These are phyloP conservation scores for Calliphora vicina DNA, from an alignment of 1,140 invertebrate species.

Conservation along the genomic window DNA sequence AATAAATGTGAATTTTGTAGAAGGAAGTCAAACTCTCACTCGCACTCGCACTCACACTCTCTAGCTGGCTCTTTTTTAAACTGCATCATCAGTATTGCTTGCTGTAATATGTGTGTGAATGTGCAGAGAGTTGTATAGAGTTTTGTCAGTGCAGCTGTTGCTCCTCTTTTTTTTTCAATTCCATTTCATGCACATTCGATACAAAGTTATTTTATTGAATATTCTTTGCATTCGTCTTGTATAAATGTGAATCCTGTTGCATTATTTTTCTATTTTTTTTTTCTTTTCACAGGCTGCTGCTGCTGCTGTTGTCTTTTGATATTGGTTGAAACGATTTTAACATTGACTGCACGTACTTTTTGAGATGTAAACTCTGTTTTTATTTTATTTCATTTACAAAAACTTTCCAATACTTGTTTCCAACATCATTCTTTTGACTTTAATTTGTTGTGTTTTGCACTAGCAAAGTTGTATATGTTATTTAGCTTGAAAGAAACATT, in stretches of 20 bases:
- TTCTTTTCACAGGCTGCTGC: background rate
- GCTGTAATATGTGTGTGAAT: too few species aligned
- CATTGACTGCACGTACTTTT: slow-evolving; percentile 28
- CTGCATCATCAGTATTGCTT: too few species aligned
- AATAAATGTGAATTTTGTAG: background rate
- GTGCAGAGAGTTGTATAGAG: background rate
- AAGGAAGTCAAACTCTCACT: too few species aligned
- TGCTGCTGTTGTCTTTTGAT: background rate
- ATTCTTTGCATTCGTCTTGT: background rate
- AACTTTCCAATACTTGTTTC: background rate
- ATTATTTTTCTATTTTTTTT: background rate
- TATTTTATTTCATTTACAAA: background rate
- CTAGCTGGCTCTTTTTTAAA: too few species aligned
- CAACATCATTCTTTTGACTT: too few species aligned
- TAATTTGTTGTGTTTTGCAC: too few species aligned
- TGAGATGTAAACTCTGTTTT: slow-evolving; percentile 27
- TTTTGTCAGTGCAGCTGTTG: slow-evolving; percentile 23
- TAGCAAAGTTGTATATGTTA: too few species aligned
- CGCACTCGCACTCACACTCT: too few species aligned
- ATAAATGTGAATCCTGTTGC: slow-evolving; percentile 20
- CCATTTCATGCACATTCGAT: background rate
- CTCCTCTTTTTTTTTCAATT: background rate
- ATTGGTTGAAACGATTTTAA: slow-evolving; percentile 13
- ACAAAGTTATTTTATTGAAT: slow-evolving; percentile 31
- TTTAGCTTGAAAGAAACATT: too few species aligned